Evolutionary conservation across 2,797 vertebrate genomes (phyloP).

Genomic region (Knipowitschia caucasica): DNA sequence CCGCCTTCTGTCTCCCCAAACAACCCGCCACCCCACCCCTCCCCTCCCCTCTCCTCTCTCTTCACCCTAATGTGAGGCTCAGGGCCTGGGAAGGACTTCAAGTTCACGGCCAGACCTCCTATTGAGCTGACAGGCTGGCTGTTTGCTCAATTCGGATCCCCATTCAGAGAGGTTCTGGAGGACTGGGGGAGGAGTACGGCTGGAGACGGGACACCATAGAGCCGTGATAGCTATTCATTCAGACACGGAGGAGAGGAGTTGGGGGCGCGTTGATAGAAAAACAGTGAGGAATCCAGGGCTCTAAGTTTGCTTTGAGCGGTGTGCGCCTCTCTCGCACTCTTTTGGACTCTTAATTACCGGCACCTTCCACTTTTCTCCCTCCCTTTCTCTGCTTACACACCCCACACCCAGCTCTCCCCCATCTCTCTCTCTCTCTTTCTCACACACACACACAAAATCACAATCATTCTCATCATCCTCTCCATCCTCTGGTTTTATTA

Average conservation of each 20-base stretch:
- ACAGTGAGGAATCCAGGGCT: constrained; percentile 68
- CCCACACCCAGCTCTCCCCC: constrained; percentile 13
- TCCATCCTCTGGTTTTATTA: constrained; percentile 67
- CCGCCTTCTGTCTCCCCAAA: constrained; percentile 51
- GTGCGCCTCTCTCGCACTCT: constrained; percentile 67
- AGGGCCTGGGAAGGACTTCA: constrained; percentile 82
- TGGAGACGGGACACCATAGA: constrained; percentile 69
- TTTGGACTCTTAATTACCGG: constrained; percentile 71
- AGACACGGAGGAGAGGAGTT: constrained; percentile 45
- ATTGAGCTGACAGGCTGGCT: constrained; percentile 84
- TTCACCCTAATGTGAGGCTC: constrained; percentile 65
- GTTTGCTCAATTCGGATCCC: constrained; percentile 80
- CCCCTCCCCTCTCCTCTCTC: constrained; percentile 22
- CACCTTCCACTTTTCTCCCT: constrained; percentile 61
- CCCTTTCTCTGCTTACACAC: constrained; percentile 35
- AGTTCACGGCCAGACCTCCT: constrained; percentile 83
- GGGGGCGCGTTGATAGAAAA: constrained; percentile 62
- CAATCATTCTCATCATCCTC: constrained; percentile 65
- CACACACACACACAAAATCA: constrained; percentile 44
- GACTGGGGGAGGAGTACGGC: constrained; percentile 37
- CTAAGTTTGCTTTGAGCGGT: constrained; percentile 71
- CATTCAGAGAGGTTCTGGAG: constrained; percentile 66
- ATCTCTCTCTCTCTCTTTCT: constrained; percentile 29
- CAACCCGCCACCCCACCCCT: constrained; percentile 31
- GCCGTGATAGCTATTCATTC: constrained; percentile 78